Evolutionary conservation across 35 echinoderm and acorn worm genomes (phyloP).

Genomic region (Strongylocentrotus purpuratus): DNA sequence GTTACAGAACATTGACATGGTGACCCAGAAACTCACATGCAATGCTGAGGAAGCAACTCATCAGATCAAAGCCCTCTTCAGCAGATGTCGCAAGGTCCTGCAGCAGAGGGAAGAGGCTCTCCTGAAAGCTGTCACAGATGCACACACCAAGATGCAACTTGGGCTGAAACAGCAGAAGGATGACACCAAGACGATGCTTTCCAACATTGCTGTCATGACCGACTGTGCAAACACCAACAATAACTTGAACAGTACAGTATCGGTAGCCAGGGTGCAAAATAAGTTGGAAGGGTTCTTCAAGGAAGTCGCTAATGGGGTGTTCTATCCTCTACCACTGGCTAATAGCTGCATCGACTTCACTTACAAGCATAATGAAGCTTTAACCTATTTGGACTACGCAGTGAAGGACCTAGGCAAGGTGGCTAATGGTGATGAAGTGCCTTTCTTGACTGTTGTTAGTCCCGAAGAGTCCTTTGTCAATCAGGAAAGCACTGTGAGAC

Average conservation of each 20-base stretch:
- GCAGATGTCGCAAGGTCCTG: conserved; percentile 44
- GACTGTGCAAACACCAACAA: conserved; percentile 54
- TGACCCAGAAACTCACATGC: conserved; percentile 28
- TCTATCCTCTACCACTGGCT: conserved; percentile 56
- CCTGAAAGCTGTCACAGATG: conserved; percentile 41
- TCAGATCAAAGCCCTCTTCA: conserved; percentile 46
- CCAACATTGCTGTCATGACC: conserved; percentile 55
- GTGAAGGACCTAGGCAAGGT: conserved; percentile 64
- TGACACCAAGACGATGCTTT: conserved; percentile 59
- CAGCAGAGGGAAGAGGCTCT: conserved; percentile 53
- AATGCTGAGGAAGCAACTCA: conserved; percentile 51
- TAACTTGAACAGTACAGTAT: conserved; percentile 45
- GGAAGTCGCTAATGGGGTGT: conserved; percentile 32
- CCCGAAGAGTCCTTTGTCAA: conserved; percentile 48
- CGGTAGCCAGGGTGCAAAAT: conserved; percentile 48
- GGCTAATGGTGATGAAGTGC: conserved; percentile 42
- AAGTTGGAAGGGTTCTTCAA: conserved; percentile 54
- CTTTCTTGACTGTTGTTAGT: conserved; percentile 57
- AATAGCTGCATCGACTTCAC: conserved; percentile 63
- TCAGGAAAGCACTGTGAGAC: conserved; percentile 55
- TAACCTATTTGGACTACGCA: conserved; percentile 44
- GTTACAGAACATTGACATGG: conserved; percentile 53
- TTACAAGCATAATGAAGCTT: conserved; percentile 49
- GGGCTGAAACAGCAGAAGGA: conserved; percentile 63
- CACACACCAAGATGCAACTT: conserved; percentile 39